A percentile compares a stretch with the other conserved stretches of the same genome.
Conservation (phyloP, 2,888 invertebrate species). For the Phengaris alcon region DNA sequence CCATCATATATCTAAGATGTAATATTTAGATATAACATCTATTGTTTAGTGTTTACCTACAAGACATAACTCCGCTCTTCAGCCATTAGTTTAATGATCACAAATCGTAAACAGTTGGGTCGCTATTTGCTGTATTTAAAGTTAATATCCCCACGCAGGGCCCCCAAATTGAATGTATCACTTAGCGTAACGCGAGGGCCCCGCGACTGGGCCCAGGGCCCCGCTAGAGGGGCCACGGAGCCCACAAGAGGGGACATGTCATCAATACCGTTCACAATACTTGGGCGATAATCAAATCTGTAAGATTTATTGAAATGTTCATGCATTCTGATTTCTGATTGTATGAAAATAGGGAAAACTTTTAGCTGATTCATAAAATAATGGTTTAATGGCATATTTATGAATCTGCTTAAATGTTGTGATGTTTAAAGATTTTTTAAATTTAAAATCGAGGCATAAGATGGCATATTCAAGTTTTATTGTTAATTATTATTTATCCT, state of each 20-base stretch:
- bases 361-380: conserved; percentile 14
- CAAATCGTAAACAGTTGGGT: background rate
- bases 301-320: conserved; percentile 16
- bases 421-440: too few relatives aligned
- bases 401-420: too few relatives aligned
- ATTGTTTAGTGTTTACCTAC: background rate
- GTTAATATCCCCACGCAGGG: conserved; percentile 34
- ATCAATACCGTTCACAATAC: conserved; percentile 8
- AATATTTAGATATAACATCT: too few relatives aligned
- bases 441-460: too few relatives aligned
- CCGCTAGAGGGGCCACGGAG: background rate
- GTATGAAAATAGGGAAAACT: background rate
- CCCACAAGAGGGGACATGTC: conserved; percentile 35
- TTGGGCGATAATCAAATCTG: conserved; percentile 4
- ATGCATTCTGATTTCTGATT: conserved; percentile 1
- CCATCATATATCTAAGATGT: too few relatives aligned
- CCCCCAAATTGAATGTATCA: conserved; percentile 64
- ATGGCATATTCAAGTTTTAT: too few relatives aligned
- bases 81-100: conserved; percentile 6
- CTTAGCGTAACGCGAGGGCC: conserved; percentile 69
- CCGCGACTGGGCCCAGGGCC: conserved; percentile 44
- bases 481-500: too few relatives aligned
- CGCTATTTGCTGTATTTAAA: conserved; percentile 21
- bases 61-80: background rate
- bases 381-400: too few relatives aligned